Base-by-base conservation (phyloP, 2,888 invertebrate species). In the Ctena decussata region DNA sequence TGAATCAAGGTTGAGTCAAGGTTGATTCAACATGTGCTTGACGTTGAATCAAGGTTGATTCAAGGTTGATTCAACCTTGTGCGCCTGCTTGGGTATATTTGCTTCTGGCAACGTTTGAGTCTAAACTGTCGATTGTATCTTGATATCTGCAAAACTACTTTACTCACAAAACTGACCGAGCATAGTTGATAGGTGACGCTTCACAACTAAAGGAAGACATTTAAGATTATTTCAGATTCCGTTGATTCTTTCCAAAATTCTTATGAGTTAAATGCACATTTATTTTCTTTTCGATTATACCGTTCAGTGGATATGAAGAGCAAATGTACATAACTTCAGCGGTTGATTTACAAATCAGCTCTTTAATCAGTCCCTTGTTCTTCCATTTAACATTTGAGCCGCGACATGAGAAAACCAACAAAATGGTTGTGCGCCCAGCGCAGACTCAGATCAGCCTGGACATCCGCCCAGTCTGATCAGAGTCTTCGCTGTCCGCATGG, bases 231-330 rank as follows among this genome's bases (percentile, higher is more conserved):
- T 65, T 65, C 21, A 30, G 65, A 65, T 65, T 32, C 65, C 35
- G 21, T 3, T 12, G 35, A 35, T 8, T 35, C 65, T 65, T 65
- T 65, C 18, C 35, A 15, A 18, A 32, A 65, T 65, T 65, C 65
- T 32, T 65, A 35, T 35, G 18, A 24, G 35, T 65, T 65, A 65
- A 65, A 65, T 65, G 65, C 35, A n/a, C 65, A 65, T 65, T 65
- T 65, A 65, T 65, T 65, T 65, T 65, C 65, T 65, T 65, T 65
- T 32, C 65, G 35, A 65, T 65, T 65, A 65, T 65, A 65, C 65
- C 65, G 65, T 65, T 65, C 65, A 65, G 65, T 35, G 65, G 35
- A 32, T 35, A 35, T 18, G 65, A 65, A 65, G 65, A 65, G 35
- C 35, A 65, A 65, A 65, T 65, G 65, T 65, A 35, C 65, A 65